Percentiles rank a stretch among this genome's conserved stretches.
phyloP scores from a whole-genome alignment of 2,113 vertebrate genomes.

The Barnardius zonarius region DNA sequence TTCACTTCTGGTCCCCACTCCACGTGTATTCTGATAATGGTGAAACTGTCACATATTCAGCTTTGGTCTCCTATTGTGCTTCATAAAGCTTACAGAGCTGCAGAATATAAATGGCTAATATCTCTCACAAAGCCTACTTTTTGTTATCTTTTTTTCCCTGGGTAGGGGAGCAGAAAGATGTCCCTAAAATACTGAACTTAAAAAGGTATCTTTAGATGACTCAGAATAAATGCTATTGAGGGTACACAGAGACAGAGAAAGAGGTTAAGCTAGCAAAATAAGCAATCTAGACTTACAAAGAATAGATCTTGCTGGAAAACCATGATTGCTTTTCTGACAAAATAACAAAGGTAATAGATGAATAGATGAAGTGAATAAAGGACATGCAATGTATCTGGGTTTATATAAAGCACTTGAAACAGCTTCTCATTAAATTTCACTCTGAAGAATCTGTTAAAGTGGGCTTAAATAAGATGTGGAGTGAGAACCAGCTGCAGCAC shows the following conservation, averaged over 20 bases:
- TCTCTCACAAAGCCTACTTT: background rate
- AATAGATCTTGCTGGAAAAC: background rate
- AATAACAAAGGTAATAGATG: background rate
- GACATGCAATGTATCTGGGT: background rate
- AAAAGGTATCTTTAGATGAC: background rate
- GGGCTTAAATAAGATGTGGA: background rate
- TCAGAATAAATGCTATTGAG: background rate
- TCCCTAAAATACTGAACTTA: background rate
- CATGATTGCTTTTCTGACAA: background rate
- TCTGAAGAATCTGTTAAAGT: background rate
- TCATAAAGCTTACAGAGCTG: background rate
- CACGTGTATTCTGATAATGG: background rate
- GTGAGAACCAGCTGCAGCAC: background rate
- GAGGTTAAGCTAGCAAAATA: background rate
- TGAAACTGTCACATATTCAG: background rate
- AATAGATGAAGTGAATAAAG: background rate
- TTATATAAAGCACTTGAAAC: conserved; percentile 4
- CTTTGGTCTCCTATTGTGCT: background rate
- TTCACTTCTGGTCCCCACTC: background rate
- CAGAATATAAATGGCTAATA: background rate
- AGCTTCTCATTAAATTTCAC: background rate
- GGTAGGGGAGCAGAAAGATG: background rate
- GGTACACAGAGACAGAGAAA: background rate
- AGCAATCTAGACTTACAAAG: background rate
- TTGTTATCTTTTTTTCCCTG: background rate